These are phyloP conservation scores for Ptilonorhynchus violaceus DNA, from an alignment of 2,113 vertebrate species.

Conservation along the genomic window DNA sequence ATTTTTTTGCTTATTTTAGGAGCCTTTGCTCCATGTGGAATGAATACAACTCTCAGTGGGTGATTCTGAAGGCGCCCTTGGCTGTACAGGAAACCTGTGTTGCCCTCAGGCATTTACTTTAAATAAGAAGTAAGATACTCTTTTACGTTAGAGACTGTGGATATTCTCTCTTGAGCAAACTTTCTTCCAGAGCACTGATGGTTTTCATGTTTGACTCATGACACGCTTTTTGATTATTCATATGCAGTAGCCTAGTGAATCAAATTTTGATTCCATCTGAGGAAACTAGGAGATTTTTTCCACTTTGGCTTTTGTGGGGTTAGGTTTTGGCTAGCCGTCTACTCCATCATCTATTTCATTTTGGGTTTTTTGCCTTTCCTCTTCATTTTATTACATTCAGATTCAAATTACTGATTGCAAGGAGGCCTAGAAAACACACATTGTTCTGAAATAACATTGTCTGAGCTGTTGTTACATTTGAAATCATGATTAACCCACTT, in stretches of 20 bases:
- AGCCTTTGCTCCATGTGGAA: neutral
- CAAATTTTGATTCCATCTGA: neutral
- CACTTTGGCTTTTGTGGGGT: neutral
- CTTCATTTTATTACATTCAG: neutral
- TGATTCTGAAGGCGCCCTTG: neutral
- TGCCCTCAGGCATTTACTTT: neutral
- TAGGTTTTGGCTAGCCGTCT: neutral
- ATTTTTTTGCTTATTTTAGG: neutral
- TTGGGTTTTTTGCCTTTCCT: neutral
- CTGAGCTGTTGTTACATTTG: constrained; percentile 19
- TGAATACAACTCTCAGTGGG: neutral
- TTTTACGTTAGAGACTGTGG: neutral
- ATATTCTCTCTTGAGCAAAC: neutral
- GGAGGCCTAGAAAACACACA: neutral
- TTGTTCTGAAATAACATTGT: constrained; percentile 19
- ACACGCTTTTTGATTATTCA: neutral
- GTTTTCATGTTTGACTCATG: neutral
- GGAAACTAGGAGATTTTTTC: neutral
- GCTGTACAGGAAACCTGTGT: constrained; percentile 6
- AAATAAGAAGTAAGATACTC: neutral
- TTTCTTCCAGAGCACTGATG: neutral
- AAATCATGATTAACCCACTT: constrained; percentile 33
- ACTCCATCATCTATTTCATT: neutral
- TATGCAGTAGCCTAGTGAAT: neutral
- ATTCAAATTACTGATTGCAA: neutral